phyloP scores from a whole-genome alignment of 1,140 invertebrate genomes.

The Drosophila trapezifrons region DNA sequence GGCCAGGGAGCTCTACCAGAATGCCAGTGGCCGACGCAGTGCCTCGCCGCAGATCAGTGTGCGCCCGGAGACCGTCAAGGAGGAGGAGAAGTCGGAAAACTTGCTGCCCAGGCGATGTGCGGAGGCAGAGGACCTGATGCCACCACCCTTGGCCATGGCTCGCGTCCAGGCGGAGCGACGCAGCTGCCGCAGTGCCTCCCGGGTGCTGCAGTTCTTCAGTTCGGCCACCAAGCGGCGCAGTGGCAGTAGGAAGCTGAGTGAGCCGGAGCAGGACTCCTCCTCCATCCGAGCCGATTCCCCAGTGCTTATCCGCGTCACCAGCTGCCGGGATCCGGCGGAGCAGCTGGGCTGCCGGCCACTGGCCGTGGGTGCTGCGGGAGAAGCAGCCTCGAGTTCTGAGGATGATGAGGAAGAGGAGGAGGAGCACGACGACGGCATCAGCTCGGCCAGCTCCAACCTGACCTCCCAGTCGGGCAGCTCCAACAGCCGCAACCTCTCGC shows the following conservation, averaged over 20 bases:
- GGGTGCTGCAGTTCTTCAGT: constrained; percentile 77
- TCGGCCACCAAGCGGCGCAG: constrained; percentile 66
- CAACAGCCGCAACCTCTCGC: constrained; percentile 71
- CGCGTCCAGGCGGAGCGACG: constrained; percentile 68
- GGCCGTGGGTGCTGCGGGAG: neutral
- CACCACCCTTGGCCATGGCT: constrained; percentile 64
- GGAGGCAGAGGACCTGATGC: constrained; percentile 70
- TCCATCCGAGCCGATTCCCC: constrained; percentile 57
- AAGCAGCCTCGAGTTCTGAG: constrained; percentile 33
- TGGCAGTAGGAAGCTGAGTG: constrained; percentile 61
- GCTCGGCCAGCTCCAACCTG: constrained; percentile 71
- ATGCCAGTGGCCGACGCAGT: constrained; percentile 71
- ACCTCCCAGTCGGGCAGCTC: constrained; percentile 52
- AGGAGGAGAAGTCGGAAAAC: constrained; percentile 4
- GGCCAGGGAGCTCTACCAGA: constrained; percentile 68
- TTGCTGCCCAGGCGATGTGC: constrained; percentile 46
- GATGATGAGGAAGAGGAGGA: constrained; percentile 71
- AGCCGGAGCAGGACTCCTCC: constrained; percentile 45
- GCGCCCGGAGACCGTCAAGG: constrained; percentile 17
- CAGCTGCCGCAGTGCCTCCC: constrained; percentile 73
- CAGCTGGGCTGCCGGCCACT: constrained; percentile 64
- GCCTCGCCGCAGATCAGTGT: constrained; percentile 63
- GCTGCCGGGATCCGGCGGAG: constrained; percentile 19
- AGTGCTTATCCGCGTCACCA: constrained; percentile 59
- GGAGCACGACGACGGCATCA: constrained; percentile 70